Evolutionary conservation across 2,797 vertebrate genomes (phyloP).

Genomic region (Arrhamphus sclerolepis): DNA sequence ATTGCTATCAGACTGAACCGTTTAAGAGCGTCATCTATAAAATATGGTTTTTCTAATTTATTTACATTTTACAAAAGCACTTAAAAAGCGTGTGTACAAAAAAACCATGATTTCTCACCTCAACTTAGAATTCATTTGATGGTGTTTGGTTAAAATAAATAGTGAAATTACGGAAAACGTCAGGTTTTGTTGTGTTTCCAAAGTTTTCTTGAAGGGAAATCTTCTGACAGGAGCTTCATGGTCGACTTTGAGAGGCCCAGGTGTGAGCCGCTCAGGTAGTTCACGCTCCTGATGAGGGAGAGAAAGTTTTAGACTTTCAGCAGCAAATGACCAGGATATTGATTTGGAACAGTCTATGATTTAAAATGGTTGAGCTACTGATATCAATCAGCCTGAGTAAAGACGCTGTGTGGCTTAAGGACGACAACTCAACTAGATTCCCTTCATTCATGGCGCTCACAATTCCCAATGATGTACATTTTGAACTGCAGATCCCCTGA

Average conservation of each 20-base stretch:
- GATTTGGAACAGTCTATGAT: too few species aligned
- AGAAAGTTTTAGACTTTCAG: neutral
- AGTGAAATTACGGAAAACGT: neutral
- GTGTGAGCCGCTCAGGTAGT: conserved; percentile 84
- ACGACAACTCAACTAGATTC: too few species aligned
- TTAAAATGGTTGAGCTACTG: too few species aligned
- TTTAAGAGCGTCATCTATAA: conserved; percentile 14
- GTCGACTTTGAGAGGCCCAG: conserved; percentile 84
- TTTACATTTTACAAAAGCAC: conserved; percentile 36
- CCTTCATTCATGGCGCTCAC: too few species aligned
- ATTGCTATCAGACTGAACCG: neutral
- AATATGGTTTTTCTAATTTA: conserved; percentile 34
- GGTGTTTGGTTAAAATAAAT: conserved; percentile 3
- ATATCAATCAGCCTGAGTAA: too few species aligned
- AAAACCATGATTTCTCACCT: conserved; percentile 15
- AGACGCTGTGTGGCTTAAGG: too few species aligned
- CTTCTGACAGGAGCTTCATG: conserved; percentile 79
- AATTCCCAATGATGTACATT: too few species aligned
- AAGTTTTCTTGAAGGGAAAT: conserved; percentile 68
- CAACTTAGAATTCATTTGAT: neutral
- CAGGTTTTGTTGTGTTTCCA: neutral
- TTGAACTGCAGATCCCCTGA: too few species aligned
- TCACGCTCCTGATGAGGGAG: conserved; percentile 76
- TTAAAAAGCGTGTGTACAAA: neutral
- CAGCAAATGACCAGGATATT: neutral